phyloP scores from a whole-genome alignment of 2,113 vertebrate genomes.

The Thalassoma bifasciatum region DNA sequence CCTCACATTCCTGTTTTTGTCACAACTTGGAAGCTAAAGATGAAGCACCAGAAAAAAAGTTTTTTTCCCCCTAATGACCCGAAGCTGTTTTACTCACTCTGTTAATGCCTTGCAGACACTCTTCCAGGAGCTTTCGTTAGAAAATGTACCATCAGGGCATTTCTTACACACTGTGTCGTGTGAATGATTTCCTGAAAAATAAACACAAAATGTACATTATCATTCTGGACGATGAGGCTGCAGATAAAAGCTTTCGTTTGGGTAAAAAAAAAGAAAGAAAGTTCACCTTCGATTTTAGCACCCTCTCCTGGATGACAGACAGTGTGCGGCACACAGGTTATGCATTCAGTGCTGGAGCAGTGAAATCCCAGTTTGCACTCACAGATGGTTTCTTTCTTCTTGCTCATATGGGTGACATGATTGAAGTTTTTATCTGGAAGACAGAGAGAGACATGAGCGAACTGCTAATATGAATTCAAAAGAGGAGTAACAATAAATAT shows the following conservation, averaged over 20 bases:
- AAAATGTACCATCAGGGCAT: constrained; percentile 66
- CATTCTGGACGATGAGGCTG: background rate
- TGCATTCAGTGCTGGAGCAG: constrained; percentile 57
- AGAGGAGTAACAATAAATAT: background rate
- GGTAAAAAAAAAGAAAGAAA: fast-evolving
- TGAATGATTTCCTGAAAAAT: constrained; percentile 47
- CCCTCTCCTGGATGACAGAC: constrained; percentile 52
- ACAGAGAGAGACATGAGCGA: constrained; percentile 1
- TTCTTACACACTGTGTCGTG: constrained; percentile 67
- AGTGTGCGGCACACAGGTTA: constrained; percentile 57
- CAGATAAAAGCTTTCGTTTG: background rate
- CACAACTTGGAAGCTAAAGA: too few species aligned
- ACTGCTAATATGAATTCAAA: background rate
- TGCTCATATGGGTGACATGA: fast-evolving
- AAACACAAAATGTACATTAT: background rate
- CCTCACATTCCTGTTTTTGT: too few species aligned
- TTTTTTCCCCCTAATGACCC: too few species aligned
- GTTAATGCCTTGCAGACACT: constrained; percentile 52
- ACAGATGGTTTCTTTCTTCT: background rate
- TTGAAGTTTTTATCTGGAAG: constrained; percentile 74
- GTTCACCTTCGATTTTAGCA: constrained; percentile 46
- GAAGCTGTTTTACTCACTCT: constrained; percentile 60
- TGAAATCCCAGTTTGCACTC: constrained; percentile 62
- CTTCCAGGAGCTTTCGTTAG: background rate
- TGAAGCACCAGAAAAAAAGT: too few species aligned